A percentile compares a stretch with the other conserved stretches of the same genome.
Evolutionary conservation across 2,113 vertebrate genomes (phyloP).

Genomic region (Nyctibius bracteatus): DNA sequence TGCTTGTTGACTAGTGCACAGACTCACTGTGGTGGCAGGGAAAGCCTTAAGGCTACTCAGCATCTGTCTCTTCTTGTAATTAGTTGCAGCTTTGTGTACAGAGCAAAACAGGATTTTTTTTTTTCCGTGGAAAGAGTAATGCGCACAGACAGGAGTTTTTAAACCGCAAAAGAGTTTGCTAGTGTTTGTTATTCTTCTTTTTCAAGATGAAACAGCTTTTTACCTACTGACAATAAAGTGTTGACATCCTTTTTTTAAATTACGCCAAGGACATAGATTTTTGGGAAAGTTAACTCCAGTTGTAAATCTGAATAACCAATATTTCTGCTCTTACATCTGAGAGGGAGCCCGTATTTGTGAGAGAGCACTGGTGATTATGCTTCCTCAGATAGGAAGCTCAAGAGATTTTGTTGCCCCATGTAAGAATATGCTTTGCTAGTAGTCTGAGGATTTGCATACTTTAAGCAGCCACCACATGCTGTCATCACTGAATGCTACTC

Average conservation of each 20-base stretch:
- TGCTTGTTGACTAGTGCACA: constrained; percentile 74
- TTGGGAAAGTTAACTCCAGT: background rate
- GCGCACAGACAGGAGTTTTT: constrained; percentile 75
- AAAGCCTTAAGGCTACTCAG: constrained; percentile 76
- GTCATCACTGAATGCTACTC: background rate
- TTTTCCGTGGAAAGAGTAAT: constrained; percentile 63
- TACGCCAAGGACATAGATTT: background rate
- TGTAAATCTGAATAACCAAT: background rate
- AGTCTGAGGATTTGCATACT: background rate
- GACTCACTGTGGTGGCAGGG: constrained; percentile 72
- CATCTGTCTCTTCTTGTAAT: constrained; percentile 85
- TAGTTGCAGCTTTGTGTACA: constrained; percentile 78
- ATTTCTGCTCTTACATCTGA: background rate
- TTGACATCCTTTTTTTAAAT: background rate
- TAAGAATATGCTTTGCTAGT: background rate
- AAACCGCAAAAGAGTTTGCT: constrained; percentile 63
- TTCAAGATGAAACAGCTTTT: constrained; percentile 21
- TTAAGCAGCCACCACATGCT: background rate
- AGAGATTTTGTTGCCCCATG: background rate
- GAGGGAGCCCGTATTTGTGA: background rate
- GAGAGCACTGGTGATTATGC: background rate
- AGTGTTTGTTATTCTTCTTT: constrained; percentile 28
- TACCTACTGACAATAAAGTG: background rate
- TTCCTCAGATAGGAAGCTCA: background rate
- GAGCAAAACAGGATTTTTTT: constrained; percentile 67